Evolutionary conservation across 2,888 invertebrate species (phyloP), one percentile per base, ranked within the genome.

Genomic region (Atethmia centrago): DNA sequence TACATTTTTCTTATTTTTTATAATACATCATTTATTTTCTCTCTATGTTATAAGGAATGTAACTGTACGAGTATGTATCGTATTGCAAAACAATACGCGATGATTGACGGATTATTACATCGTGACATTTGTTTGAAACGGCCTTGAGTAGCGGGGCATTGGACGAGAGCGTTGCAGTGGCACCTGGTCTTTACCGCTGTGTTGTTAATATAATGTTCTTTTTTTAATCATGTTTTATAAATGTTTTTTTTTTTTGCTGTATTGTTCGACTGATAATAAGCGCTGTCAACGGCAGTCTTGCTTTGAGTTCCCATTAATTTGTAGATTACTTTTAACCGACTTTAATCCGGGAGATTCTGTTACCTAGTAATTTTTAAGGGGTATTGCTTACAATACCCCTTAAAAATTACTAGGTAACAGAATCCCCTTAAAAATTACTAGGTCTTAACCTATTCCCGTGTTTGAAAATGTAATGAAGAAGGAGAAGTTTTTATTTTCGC

Each of bases 121-220:
- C 63, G 56, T 71, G 58, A 64, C 55, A 64, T 67, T 79, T 61
- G n/a, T 63, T n/a, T 42, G 53, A 47, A 45, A 47, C 14, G 51
- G 45, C 80, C 67, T 68, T 72, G 64, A 28, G 2, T 47, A 49
- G 45, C 40, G 25, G 36, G n/a, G 55, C 81, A 69, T 68, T 81
- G 82, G 12, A 76, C 58, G 63, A 56, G 62, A 81, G 64, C 56
- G 63, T 47, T 16, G 55, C 42, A 59, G 21, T 64, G 28, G n/a
- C 28, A 65, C 81, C 36, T 59, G 12, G 2, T 9, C 14, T 36
- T n/a, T 62, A 55, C 25, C 56, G 51, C 51, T 53, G 21, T 28
- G 3, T 40, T 19, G 25, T 21, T 21, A 31, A 40, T 31, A 14
- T 4, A 14, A 45, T 19, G 19, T 25, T 19, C 8, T n/a, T 61